Evolutionary conservation across 2,888 invertebrate genomes (phyloP), one percentile per base, ranked within the genome.

Genomic region (Athripsodes cinereus): DNA sequence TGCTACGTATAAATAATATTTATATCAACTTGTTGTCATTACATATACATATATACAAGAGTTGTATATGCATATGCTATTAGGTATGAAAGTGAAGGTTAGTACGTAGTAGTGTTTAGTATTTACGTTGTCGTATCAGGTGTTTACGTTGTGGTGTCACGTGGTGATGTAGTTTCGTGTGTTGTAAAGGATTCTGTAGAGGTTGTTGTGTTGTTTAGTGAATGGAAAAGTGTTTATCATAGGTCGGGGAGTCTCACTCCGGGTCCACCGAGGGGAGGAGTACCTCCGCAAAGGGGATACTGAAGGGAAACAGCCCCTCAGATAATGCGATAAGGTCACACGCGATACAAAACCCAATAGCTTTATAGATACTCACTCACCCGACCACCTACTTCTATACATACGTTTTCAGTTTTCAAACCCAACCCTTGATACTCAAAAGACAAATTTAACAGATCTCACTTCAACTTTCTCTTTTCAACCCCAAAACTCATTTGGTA

Each of bases 151-250:
- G 13, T 40, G 10, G 40, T 40, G 5, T 40, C 40, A 40, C 40
- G 40, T 40, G 40, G 40, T 40, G 11, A 11, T 6, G 31, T 31
- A 6, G 31, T 8, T 11, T 31, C 31, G 11, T 11, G 31, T 31
- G 31, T 6, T 40, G 13, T 13, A 16, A 40, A 40, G 40, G 40
- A 40, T 40, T 40, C 40, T 40, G 40, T 16, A 13, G 40, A 13
- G 26, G 26, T 10, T 26, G 26, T 6, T 26, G 26, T 26, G 26
- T 26, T 26, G 26, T 26, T n/a, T 50, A 40, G 51, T 50, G 51
- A 55, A 52, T 52, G 57, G 34, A 46, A 46, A 55, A 46, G 31
- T 57, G 57, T 52, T 52, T 57, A 57, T 57, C 31, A 52, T 57
- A 57, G 57, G 57, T 57, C 57, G 57, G 52, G 57, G 34, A 13